Conservation (phyloP, 2,888 invertebrate species). For the Leucophenga maculata region DNA sequence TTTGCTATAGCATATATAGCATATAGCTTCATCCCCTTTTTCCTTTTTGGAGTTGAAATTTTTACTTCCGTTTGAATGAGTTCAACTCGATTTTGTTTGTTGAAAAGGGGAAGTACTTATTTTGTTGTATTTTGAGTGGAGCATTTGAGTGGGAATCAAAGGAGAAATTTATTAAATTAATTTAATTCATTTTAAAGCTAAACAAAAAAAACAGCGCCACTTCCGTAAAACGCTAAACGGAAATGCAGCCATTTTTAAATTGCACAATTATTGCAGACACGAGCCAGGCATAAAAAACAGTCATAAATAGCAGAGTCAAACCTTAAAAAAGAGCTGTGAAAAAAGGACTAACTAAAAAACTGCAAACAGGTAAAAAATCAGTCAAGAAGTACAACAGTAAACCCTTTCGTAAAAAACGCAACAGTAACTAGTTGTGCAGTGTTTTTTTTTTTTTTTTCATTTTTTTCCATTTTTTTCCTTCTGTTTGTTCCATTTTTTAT, state of each 20-base stretch:
- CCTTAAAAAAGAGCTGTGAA: conserved; percentile 4
- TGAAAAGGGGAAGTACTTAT: conserved; percentile 15
- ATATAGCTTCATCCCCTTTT: conserved; percentile 12
- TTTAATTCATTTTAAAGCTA: too few relatives aligned
- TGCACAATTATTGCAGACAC: conserved; percentile 49
- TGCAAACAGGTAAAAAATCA: neutral
- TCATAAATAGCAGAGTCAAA: conserved; percentile 21
- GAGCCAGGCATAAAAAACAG: conserved; percentile 19
- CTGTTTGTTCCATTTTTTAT: too few relatives aligned
- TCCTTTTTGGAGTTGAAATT: neutral
- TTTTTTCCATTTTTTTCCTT: too few relatives aligned
- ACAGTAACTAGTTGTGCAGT: neutral
- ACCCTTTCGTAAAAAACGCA: conserved; percentile 18
- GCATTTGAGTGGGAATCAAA: neutral
- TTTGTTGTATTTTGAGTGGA: conserved; percentile 3
- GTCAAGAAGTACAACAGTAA: neutral
- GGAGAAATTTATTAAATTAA: neutral
- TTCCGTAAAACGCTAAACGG: neutral
- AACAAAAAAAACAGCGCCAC: too few relatives aligned
- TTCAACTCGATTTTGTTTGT: neutral
- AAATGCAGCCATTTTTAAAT: conserved; percentile 33
- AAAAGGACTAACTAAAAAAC: neutral
- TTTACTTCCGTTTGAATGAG: conserved; percentile 13
- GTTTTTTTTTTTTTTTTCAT: conserved; percentile 9
- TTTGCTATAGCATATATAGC: neutral